A percentile compares a stretch with the other conserved stretches of the same genome.
These are phyloP conservation scores for Meliscaeva auricollis DNA, from an alignment of 2,888 invertebrate genomes.

Conservation along the genomic window DNA sequence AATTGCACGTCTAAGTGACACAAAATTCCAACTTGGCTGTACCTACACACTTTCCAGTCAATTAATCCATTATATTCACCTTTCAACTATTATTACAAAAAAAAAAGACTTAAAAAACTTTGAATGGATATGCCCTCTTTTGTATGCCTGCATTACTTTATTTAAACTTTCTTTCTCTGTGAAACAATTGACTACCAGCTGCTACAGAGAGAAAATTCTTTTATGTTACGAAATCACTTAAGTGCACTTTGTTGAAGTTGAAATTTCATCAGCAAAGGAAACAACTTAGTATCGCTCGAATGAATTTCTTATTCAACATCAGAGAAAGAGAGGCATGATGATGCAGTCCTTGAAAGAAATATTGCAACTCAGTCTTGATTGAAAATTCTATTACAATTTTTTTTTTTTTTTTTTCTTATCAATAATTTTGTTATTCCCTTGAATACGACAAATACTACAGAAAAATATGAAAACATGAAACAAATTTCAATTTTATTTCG, in stretches of 20 bases:
- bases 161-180: neutral
- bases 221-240: constrained; percentile 18
- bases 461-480: neutral
- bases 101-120: neutral
- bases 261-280: constrained; percentile 7
- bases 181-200: neutral
- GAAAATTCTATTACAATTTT: neutral
- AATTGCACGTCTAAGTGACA: no score
- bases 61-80: neutral
- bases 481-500: neutral
- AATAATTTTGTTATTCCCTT: neutral
- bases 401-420: neutral
- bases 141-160: neutral
- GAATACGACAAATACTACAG: neutral
- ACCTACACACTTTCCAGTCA: neutral
- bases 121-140: neutral
- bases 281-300: neutral
- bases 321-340: neutral
- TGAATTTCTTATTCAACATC: neutral
- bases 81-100: neutral
- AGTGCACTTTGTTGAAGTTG: constrained; percentile 9
- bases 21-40: neutral
- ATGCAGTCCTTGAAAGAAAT: no score
- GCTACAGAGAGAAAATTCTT: neutral
- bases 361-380: constrained; percentile 1